Percentiles rank a stretch among this genome's conserved stretches.
phyloP scores from a whole-genome alignment of 2,888 invertebrate genomes.

The Eupithecia subumbrata region DNA sequence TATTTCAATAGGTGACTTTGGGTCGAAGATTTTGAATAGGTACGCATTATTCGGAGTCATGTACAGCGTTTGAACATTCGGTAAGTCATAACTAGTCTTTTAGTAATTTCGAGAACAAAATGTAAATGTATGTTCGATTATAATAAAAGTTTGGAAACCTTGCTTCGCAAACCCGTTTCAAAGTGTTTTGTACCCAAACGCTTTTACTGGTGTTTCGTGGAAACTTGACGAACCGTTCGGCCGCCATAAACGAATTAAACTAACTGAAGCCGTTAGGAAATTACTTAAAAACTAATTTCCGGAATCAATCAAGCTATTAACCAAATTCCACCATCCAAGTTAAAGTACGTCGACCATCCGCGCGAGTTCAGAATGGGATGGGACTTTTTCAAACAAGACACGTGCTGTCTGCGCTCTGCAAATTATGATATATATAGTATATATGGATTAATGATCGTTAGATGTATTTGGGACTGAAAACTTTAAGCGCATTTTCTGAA shows the following conservation, averaged over 20 bases:
- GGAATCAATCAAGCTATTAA: conserved; percentile 4
- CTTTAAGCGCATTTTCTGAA: background rate
- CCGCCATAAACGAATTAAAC: background rate
- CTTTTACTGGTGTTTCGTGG: background rate
- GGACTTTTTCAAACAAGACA: background rate
- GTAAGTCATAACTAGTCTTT: too few species aligned
- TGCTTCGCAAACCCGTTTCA: background rate
- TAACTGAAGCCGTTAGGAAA: background rate
- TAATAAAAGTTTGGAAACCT: background rate
- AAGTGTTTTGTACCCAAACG: background rate
- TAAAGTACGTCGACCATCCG: background rate
- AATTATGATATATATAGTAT: too few species aligned
- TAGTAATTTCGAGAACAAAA: too few species aligned
- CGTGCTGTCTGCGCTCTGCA: background rate
- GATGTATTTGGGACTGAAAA: background rate
- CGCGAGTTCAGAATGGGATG: background rate
- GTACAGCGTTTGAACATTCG: too few species aligned
- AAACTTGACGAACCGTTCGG: background rate
- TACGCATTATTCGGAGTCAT: too few species aligned
- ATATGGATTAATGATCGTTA: too few species aligned
- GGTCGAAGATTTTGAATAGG: background rate
- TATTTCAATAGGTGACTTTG: too few species aligned
- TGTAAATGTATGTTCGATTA: background rate
- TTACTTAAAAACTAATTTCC: conserved; percentile 7
- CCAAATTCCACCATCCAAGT: conserved; percentile 6